Conservation (phyloP, 2,113 vertebrate species). For the Chloroceryle aenea region DNA sequence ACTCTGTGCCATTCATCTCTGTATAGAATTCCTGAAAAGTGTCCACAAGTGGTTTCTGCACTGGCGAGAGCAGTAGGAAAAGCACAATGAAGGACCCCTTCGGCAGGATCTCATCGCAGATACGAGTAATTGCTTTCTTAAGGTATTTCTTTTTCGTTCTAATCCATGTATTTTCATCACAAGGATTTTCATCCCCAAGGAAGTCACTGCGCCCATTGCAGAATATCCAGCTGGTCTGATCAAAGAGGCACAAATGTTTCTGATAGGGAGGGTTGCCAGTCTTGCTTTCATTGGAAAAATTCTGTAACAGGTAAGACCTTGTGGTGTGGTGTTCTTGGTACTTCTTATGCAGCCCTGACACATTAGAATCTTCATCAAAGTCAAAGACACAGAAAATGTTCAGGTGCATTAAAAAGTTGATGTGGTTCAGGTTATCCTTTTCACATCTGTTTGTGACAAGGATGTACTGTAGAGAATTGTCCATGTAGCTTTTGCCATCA, state of each 20-base stretch:
- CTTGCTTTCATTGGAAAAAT: constrained; percentile 68
- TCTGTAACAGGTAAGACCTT: constrained; percentile 77
- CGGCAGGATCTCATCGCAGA: constrained; percentile 81
- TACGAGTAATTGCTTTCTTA: constrained; percentile 74
- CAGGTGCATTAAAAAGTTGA: constrained; percentile 79
- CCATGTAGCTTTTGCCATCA: constrained; percentile 80
- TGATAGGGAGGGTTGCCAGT: constrained; percentile 54
- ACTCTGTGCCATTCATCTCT: constrained; percentile 82
- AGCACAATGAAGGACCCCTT: constrained; percentile 79
- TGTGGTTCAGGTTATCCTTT: constrained; percentile 66
- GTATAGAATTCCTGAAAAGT: constrained; percentile 84
- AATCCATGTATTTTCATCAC: constrained; percentile 83
- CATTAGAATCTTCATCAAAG: constrained; percentile 82
- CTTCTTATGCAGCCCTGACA: constrained; percentile 76
- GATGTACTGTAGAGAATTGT: constrained; percentile 80
- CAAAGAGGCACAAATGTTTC: constrained; percentile 74
- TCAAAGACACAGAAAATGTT: constrained; percentile 86
- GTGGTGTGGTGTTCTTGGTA: constrained; percentile 74
- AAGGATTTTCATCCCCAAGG: constrained; percentile 72
- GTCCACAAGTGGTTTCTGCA: constrained; percentile 79
- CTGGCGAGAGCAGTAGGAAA: constrained; percentile 79
- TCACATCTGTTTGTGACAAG: constrained; percentile 81
- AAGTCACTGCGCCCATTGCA: constrained; percentile 84
- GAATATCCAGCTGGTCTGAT: constrained; percentile 87
- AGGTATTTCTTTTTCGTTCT: constrained; percentile 78